A percentile compares a stretch with the other conserved stretches of the same genome.
Evolutionary conservation across 2,888 invertebrate species (phyloP).

Genomic region (Trachelus tabidus): DNA sequence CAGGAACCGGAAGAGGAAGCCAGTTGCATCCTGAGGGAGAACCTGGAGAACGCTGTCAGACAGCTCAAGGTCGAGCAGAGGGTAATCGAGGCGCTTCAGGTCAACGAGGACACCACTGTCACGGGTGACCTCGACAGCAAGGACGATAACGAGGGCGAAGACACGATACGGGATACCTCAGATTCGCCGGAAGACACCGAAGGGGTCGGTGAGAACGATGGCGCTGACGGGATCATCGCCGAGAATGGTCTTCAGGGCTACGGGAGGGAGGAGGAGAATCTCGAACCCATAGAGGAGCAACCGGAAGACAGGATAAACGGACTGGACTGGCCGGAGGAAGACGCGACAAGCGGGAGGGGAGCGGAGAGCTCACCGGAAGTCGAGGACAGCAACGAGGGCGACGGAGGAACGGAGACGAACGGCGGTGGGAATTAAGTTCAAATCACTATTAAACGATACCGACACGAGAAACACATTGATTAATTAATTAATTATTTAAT

Average conservation of each 20-base stretch:
- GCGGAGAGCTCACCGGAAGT: conserved; percentile 20
- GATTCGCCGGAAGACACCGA: conserved; percentile 18
- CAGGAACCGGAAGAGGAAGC: conserved; percentile 43
- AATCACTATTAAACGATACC: conserved; percentile 5
- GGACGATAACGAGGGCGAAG: conserved; percentile 37
- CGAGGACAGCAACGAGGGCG: conserved; percentile 28
- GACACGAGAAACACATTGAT: neutral
- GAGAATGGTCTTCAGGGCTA: conserved; percentile 23
- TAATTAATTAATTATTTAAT: neutral
- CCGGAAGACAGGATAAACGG: conserved; percentile 38
- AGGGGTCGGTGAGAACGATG: neutral
- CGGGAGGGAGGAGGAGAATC: conserved; percentile 31
- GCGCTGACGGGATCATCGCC: conserved; percentile 21
- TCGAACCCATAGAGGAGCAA: conserved; percentile 39
- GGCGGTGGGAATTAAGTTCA: conserved; percentile 15
- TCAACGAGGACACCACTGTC: conserved; percentile 34
- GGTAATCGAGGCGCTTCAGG: conserved; percentile 45
- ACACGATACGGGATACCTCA: conserved; percentile 38
- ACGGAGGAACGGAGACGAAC: conserved; percentile 35
- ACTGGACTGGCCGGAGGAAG: neutral
- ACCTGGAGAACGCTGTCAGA: conserved; percentile 50
- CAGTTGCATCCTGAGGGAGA: conserved; percentile 44
- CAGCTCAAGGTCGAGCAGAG: conserved; percentile 48
- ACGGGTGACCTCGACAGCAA: conserved; percentile 31
- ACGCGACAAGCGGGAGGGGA: conserved; percentile 11